Percentiles rank a stretch among this genome's conserved stretches.
Conservation (phyloP, 2,797 vertebrate genomes). For the Macroramphosus scolopax region DNA sequence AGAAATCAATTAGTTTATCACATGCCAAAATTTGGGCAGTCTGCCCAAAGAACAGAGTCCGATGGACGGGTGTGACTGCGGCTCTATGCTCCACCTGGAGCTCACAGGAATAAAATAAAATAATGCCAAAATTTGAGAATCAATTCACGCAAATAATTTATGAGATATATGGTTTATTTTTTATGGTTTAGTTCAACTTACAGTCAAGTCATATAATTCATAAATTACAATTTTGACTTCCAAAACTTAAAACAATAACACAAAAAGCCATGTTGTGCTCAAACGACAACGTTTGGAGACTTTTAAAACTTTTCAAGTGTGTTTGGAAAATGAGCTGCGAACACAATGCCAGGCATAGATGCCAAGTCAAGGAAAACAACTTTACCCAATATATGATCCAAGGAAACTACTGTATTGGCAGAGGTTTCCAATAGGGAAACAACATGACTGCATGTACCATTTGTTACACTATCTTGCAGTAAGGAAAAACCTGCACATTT, state of each 20-base stretch:
- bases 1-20: background rate
- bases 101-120: too few relatives aligned
- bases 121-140: too few relatives aligned
- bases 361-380: constrained; percentile 20
- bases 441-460: constrained; percentile 23
- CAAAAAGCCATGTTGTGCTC: background rate
- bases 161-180: background rate
- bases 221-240: background rate
- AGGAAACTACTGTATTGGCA: constrained; percentile 12
- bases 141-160: background rate
- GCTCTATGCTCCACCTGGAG: too few relatives aligned
- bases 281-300: too few relatives aligned
- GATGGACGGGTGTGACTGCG: too few relatives aligned
- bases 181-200: constrained; percentile 6
- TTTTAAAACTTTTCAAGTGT: constrained; percentile 22
- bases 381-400: constrained; percentile 17
- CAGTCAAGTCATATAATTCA: background rate
- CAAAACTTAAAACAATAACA: background rate
- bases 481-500: constrained; percentile 9
- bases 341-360: constrained; percentile 27
- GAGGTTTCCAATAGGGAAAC: constrained; percentile 23
- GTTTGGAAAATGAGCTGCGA: constrained; percentile 32
- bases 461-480: constrained; percentile 20
- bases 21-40: constrained; percentile 4
- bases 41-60: too few relatives aligned